Base-by-base conservation (phyloP, 2,888 invertebrate species). In the Brachycybe producta region DNA sequence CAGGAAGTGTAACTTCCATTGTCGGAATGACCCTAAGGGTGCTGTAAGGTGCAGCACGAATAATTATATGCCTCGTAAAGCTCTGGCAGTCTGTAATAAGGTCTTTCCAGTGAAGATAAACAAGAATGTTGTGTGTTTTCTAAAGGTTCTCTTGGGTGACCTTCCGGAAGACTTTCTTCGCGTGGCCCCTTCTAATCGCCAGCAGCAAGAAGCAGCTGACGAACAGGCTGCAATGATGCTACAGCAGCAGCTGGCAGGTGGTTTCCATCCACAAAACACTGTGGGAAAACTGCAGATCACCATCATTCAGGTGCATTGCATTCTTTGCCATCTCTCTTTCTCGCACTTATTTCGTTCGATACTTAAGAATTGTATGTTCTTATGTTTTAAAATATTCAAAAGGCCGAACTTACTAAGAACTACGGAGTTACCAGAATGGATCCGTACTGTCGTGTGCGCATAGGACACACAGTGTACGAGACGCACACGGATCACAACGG, bases 401-500 rank as follows among this genome's bases (percentile, higher is more conserved):
- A 78, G 75, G 92, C 91, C 2, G 88, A 87, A 70, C 73, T 94
- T 53, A 81, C 82, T 7, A 91, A 92, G 71, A 94, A 94, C 67
- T 94, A 94, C 75, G 92, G 92, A 8, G 73, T 94, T 62, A 84
- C 88, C 1, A 77, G 88, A 52, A 95, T 94, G 94, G 94, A 95
- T 69, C 94, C 94, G 0, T 97, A 95, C 65, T 90, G 87, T 28
- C 76, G 95, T 51, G 69, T 97, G 51, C 77, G 92, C 56, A 81
- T 95, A 23, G 97, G 94, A 0, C 92, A 94, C 67, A 82, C 84
- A 60, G 84, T 92, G 52, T 92, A 91, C 68, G 95, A 97, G 72
- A 95, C 94, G 0, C 90, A 87, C 61, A 94, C 94, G 1, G 87
- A 86, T 65, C 79, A 84, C 54, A 94, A 87, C 70, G 97, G 94